These are phyloP conservation scores for Xestobium rufovillosum DNA, from an alignment of 2,888 invertebrate genomes.

Conservation along the genomic window DNA sequence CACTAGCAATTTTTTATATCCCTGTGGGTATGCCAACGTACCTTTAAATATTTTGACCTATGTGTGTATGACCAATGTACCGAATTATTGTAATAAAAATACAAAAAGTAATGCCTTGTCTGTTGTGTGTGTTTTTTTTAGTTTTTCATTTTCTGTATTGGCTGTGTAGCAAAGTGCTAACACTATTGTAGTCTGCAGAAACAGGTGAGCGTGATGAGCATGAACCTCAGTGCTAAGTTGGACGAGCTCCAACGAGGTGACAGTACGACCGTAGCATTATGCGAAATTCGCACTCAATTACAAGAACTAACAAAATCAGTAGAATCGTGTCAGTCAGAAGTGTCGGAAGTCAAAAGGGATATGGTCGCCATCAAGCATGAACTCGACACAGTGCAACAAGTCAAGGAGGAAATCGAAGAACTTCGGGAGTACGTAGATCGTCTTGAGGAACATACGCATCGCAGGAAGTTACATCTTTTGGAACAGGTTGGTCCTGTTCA, in stretches of 20 bases:
- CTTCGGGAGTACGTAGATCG: constrained; percentile 86
- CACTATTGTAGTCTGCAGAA: constrained; percentile 90
- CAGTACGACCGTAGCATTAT: constrained; percentile 86
- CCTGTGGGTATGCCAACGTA: too few species aligned
- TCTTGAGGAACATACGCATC: constrained; percentile 84
- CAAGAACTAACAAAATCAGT: constrained; percentile 91
- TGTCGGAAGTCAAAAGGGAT: constrained; percentile 87
- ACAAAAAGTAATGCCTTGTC: not conserved
- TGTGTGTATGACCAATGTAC: too few species aligned
- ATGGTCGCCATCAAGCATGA: constrained; percentile 94
- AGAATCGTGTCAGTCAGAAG: constrained; percentile 91
- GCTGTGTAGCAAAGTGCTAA: too few species aligned
- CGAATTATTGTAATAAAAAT: too few species aligned
- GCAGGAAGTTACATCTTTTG: constrained; percentile 80
- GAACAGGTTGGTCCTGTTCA: constrained; percentile 67
- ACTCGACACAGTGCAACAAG: constrained; percentile 88
- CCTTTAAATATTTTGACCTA: too few species aligned
- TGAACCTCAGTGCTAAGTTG: constrained; percentile 90
- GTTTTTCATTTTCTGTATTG: constrained; percentile 13
- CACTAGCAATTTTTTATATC: too few species aligned
- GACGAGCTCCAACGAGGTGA: constrained; percentile 84
- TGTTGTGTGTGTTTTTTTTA: constrained; percentile 5
- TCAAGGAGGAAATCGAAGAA: constrained; percentile 91
- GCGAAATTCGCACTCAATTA: constrained; percentile 86
- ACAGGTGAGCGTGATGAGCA: constrained; percentile 97